A percentile compares a stretch with the other conserved stretches of the same genome.
Evolutionary conservation across 1,140 invertebrate genomes (phyloP).

Genomic region (Copidosoma floridanum): DNA sequence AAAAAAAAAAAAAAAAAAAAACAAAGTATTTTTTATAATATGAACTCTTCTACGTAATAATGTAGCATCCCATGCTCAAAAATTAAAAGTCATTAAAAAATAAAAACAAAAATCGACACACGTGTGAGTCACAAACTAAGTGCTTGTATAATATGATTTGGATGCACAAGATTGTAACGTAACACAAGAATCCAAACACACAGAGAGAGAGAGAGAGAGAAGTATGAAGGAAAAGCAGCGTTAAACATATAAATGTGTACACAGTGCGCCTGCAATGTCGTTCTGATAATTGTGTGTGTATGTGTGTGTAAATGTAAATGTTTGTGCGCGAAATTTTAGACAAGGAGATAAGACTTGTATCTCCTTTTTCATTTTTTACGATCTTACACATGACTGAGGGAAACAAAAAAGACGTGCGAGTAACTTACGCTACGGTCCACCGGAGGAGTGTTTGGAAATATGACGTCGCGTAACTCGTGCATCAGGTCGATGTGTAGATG

Average conservation of each 20-base stretch:
- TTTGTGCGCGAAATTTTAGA: too few species aligned
- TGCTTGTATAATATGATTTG: background rate
- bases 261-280: too few species aligned
- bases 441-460: conserved; percentile 57
- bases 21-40: background rate
- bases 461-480: conserved; percentile 66
- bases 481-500: conserved; percentile 64
- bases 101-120: background rate
- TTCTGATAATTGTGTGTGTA: conserved; percentile 1
- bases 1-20: conserved; percentile 7
- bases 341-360: too few species aligned
- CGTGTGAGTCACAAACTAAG: conserved; percentile 2
- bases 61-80: background rate
- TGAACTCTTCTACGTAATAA: background rate
- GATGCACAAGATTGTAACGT: too few species aligned
- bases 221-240: too few species aligned
- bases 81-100: background rate
- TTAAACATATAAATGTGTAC: background rate
- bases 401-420: too few species aligned
- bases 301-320: background rate
- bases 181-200: too few species aligned
- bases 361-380: too few species aligned
- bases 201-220: background rate
- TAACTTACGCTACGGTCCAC: conserved; percentile 60
- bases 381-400: too few species aligned